Conservation (phyloP, 2,113 vertebrate species). For the Sander lucioperca region DNA sequence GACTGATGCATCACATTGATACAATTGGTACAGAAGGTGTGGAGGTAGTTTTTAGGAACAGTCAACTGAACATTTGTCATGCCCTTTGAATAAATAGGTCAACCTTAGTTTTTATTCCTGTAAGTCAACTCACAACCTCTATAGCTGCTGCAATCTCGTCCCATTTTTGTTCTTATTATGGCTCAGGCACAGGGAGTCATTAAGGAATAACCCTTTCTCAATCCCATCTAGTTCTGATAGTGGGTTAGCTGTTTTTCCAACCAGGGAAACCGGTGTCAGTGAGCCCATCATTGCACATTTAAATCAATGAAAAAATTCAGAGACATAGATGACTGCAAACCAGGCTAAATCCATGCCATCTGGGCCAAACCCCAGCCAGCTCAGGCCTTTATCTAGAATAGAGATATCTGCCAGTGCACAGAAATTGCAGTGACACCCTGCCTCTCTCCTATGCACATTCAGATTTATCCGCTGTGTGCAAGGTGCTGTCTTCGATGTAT, state of each 20-base stretch:
- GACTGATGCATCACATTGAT: neutral
- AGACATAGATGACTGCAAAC: neutral
- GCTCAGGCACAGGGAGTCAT: neutral
- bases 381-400: constrained; percentile 26
- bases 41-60: neutral
- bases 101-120: neutral
- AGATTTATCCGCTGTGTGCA: constrained; percentile 52
- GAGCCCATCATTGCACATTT: neutral
- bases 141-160: neutral
- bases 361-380: constrained; percentile 15
- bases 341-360: neutral
- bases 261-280: neutral
- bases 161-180: neutral
- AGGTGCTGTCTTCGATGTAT: constrained; percentile 57
- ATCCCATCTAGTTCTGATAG: neutral
- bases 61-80: neutral
- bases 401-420: constrained; percentile 23
- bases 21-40: neutral
- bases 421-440: constrained; percentile 14
- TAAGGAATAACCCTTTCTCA: neutral
- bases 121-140: neutral
- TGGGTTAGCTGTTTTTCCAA: constrained; percentile 22
- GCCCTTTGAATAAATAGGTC: neutral
- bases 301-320: neutral
- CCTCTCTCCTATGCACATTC: neutral